These are phyloP conservation scores for Drosophila birchii DNA, from an alignment of 2,888 invertebrate genomes.

Conservation along the genomic window DNA sequence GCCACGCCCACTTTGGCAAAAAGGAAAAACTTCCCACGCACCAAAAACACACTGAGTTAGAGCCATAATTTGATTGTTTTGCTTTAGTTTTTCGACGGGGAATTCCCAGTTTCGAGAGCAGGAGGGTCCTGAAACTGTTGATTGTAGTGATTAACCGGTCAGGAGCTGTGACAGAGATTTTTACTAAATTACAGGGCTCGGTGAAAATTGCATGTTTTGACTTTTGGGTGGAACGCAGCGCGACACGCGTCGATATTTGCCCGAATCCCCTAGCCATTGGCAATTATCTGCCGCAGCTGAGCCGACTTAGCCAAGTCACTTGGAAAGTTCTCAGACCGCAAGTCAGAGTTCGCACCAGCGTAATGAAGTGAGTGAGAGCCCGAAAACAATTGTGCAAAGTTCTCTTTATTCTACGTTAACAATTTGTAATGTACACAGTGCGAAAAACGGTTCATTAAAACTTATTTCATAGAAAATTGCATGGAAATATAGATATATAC, in stretches of 20 bases:
- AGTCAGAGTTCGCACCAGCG: slow-evolving; percentile 24
- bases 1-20: slow-evolving; percentile 55
- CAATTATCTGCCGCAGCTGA: slow-evolving; percentile 57
- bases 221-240: slow-evolving; percentile 40
- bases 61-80: slow-evolving; percentile 78
- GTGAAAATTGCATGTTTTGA: slow-evolving; percentile 77
- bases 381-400: slow-evolving; percentile 32
- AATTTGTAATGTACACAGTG: slow-evolving; percentile 39
- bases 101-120: not conserved
- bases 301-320: slow-evolving; percentile 78
- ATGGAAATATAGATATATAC: too few relatives aligned
- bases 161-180: slow-evolving; percentile 56
- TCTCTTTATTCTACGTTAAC: not conserved
- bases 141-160: slow-evolving; percentile 79
- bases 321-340: slow-evolving; percentile 62
- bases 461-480: not conserved
- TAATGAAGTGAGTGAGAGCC: slow-evolving; percentile 39
- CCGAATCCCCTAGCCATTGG: slow-evolving; percentile 7
- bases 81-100: slow-evolving; percentile 22
- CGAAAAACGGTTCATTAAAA: accelerated
- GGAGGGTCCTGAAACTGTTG: slow-evolving; percentile 68
- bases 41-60: slow-evolving; percentile 29
- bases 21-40: slow-evolving; percentile 56
- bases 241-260: slow-evolving; percentile 59
- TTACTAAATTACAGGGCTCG: slow-evolving; percentile 44